phyloP scores from a whole-genome alignment of 2,797 vertebrate genomes.

The Euthynnus affinis region DNA sequence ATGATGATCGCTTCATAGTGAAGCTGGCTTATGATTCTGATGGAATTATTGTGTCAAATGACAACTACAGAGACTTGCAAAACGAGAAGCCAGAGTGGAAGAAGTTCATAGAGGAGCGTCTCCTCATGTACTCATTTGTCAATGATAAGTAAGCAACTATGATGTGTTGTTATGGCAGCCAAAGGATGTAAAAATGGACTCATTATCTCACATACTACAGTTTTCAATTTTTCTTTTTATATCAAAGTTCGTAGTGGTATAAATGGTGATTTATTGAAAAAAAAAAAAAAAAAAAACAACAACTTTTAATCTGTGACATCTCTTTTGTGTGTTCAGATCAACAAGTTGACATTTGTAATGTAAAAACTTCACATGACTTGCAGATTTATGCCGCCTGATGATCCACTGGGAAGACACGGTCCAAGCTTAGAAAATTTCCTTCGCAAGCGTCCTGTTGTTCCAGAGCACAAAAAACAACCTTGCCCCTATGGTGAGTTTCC shows the following conservation, averaged over 20 bases:
- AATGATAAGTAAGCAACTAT: conserved; percentile 95
- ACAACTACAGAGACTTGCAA: conserved; percentile 98
- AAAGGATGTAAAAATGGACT: conserved; percentile 19
- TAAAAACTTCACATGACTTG: conserved; percentile 17
- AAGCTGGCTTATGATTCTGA: conserved; percentile 98
- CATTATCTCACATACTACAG: no score
- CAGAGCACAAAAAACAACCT: conserved; percentile 98
- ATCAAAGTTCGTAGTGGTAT: neutral
- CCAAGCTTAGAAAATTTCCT: conserved; percentile 99
- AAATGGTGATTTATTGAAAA: neutral
- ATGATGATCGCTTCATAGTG: conserved; percentile 99
- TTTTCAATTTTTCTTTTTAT: neutral
- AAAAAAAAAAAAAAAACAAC: neutral
- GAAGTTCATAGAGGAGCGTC: conserved; percentile 98
- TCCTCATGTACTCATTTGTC: conserved; percentile 99
- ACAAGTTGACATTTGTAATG: conserved; percentile 21
- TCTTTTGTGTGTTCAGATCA: conserved; percentile 12
- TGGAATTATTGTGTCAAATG: conserved; percentile 99
- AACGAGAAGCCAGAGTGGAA: conserved; percentile 99
- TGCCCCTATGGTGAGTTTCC: conserved; percentile 96
- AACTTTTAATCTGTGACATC: neutral
- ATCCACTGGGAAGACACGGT: conserved; percentile 97
- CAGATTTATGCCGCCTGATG: conserved; percentile 99
- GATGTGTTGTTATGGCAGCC: conserved; percentile 64
- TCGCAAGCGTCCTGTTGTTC: conserved; percentile 95